Conservation (phyloP, 1,140 invertebrate species). For the Chrysopa pallens region DNA sequence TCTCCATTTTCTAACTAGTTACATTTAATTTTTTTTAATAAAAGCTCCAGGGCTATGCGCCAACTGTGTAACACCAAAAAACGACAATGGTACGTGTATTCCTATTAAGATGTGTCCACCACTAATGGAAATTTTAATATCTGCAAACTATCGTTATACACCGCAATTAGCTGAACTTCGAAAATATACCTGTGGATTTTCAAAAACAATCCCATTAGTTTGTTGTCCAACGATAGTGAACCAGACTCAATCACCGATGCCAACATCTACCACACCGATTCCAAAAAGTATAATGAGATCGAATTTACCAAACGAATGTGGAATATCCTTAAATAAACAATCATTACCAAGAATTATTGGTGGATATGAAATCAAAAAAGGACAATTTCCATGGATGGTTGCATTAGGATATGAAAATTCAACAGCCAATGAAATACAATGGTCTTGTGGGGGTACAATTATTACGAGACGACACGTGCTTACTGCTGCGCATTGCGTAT, state of each 20-base stretch:
- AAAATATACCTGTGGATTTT: constrained; percentile 31
- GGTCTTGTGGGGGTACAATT: constrained; percentile 64
- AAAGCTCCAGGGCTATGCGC: too few relatives aligned
- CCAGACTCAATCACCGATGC: background rate
- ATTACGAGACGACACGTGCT: constrained; percentile 52
- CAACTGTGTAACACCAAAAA: constrained; percentile 16
- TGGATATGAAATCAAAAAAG: constrained; percentile 14
- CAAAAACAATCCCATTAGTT: constrained; percentile 28
- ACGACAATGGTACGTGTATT: constrained; percentile 24
- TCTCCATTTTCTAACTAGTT: too few relatives aligned
- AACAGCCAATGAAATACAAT: constrained; percentile 23
- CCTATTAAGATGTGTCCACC: constrained; percentile 23
- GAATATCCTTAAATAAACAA: too few relatives aligned
- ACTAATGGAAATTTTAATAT: constrained; percentile 21
- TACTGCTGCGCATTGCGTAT: constrained; percentile 71
- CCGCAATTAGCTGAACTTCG: constrained; percentile 18
- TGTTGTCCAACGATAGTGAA: constrained; percentile 22
- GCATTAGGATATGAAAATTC: constrained; percentile 40
- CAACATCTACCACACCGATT: background rate
- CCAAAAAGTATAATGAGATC: too few relatives aligned
- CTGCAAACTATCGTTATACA: constrained; percentile 7
- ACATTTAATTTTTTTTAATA: too few relatives aligned
- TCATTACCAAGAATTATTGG: too few relatives aligned
- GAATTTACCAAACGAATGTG: too few relatives aligned
- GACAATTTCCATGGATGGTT: constrained; percentile 55